Base-by-base conservation (phyloP, 2,113 vertebrate species). In the Sylvietta virens region DNA sequence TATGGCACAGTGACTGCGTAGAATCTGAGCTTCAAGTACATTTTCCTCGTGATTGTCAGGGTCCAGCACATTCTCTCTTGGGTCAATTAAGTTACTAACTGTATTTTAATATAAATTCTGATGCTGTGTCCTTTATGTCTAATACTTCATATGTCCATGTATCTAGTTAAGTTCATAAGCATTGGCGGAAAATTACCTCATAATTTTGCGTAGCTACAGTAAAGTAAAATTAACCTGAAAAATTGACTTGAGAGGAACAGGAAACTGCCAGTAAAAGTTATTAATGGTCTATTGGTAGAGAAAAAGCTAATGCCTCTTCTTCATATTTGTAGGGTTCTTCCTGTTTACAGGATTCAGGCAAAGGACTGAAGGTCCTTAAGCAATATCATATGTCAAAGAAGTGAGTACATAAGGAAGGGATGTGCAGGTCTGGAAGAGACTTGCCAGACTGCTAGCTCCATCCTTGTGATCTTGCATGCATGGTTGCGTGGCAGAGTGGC, bases 191-290 rank as follows among this genome's bases (percentile, higher is more conserved):
- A 81, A 58, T 11, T 30, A 18, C 11, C 35, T 70, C 5, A 23
- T 15, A 35, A 42, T 85, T 92, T 92, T 91, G 48, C 13, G 7
- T 40, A 44, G n/a, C 20, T 42, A 8, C 13, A 24, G 7, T 57
- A 67, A 88, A 86, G 22, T 47, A 60, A 94, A 94, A 64, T 53
- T 77, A 61, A 85, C 13, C 23, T 62, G 45, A 69, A 92, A 92
- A 85, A 33, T 27, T 47, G 3, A 31, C 21, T 47, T 65, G n/a
- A 79, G 27, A 73, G 42, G 20, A 82, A 66, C 27, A 65, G 16
- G 19, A 69, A 47, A 31, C 24, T 77, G 16, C 8, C 13, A 26
- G 11, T 82, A 61, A 45, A 90, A 53, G 13, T 86, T 74, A 64
- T 6, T 92, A 79, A 45, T 7, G 4, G 14, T 24, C 66, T 73